Evolutionary conservation across 35 echinoderm and acorn worm species (phyloP), one percentile per base, ranked within the genome.

Genomic region (Hemicentrotus pulcherrimus): DNA sequence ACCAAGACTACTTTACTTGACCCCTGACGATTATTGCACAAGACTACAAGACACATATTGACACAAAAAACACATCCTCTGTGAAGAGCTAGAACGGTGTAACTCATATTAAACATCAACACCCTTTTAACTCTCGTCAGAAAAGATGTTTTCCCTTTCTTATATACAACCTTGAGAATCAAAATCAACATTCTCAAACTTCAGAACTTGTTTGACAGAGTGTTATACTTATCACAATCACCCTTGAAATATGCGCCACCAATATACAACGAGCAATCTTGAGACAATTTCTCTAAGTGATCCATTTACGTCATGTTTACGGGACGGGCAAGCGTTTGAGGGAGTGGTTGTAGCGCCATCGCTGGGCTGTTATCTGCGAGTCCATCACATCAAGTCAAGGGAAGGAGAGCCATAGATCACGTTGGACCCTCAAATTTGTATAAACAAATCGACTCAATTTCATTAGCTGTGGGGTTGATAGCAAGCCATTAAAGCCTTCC

Each of bases 391-490:
- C 65, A 78, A 22, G 65, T 78, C 65, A 7, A 28, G 65, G 28
- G 65, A 78, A 8, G 15, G 28, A 78, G 65, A n/a, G 28, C 65
- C 65, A n/a, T 78, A 78, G 19, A 78, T 78, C 65, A 78, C 18
- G 65, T 6, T 78, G 22, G 65, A n/a, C 65, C 28, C 65, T 78
- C 65, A 78, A 78, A 28, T 78, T 78, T 78, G 65, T 78, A 90
- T 90, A 90, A 90, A 90, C 88, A 90, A 45, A 33, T 90, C 46
- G 12, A 90, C 46, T 90, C 88, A 90, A 90, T 90, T 90, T 90
- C 88, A 90, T 90, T 90, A 90, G 32, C 65, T 41, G 88, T 22
- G 32, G 88, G 52, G 46, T 28, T 32, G 88, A 90, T 13, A 90
- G 7, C 9, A 32, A 5, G 46, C 88, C 31, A 90, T 90, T 47